Evolutionary conservation across 2,797 vertebrate species (phyloP).

Genomic region (Falco naumanni): DNA sequence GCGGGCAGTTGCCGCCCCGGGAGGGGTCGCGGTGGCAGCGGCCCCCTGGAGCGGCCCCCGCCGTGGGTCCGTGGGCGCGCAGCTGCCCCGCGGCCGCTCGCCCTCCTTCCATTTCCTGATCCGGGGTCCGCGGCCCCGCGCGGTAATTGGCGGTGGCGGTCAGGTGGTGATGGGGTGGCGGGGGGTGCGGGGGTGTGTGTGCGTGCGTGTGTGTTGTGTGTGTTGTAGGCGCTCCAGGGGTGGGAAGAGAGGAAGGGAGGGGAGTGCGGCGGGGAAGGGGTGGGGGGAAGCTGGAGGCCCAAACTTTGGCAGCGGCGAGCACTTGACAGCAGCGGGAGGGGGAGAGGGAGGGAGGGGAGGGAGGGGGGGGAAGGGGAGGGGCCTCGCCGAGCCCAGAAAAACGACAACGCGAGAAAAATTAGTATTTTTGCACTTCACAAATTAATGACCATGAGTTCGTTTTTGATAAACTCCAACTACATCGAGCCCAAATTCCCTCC

Average conservation of each 20-base stretch:
- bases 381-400: conserved; percentile 96
- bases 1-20: not conserved
- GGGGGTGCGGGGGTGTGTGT: conserved; percentile 23
- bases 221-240: conserved; percentile 26
- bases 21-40: not conserved
- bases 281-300: conserved; percentile 48
- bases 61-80: conserved; percentile 13
- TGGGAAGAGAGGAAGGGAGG: conserved; percentile 60
- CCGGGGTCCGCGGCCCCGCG: conserved; percentile 87
- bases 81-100: conserved; percentile 6
- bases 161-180: conserved; percentile 83
- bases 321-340: conserved; percentile 86
- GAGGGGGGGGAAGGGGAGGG: conserved; percentile 73
- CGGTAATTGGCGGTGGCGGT: conserved; percentile 85
- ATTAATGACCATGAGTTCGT: conserved; percentile 99
- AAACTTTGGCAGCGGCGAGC: conserved; percentile 85
- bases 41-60: not conserved
- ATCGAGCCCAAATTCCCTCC: conserved; percentile 98
- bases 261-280: conserved; percentile 40
- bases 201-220: conserved; percentile 25
- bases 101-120: conserved; percentile 88
- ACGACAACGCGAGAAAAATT: conserved; percentile 98
- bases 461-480: conserved; percentile 99
- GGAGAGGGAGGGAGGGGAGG: conserved; percentile 68
- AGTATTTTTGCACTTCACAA: conserved; percentile 97